Evolutionary conservation across 1,140 invertebrate species (phyloP), one percentile per base, ranked within the genome.

Genomic region (Leptinotarsa texana): DNA sequence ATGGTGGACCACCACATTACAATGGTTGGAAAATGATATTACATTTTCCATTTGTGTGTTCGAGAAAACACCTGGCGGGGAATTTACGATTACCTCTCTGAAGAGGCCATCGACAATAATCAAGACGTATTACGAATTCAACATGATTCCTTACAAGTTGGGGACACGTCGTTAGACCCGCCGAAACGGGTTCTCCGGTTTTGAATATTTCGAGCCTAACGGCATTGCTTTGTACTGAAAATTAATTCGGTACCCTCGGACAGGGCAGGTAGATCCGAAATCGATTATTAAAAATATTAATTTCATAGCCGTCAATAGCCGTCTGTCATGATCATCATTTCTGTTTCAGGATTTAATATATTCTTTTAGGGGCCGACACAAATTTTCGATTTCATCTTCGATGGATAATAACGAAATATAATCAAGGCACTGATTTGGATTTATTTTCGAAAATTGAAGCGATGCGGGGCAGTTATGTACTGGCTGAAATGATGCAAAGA

Each of bases 251-350:
- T 48, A 22, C 47, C 24, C 15, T 49, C 62, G 24, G 71, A 72
- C 71, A 57, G 61, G 4, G 27, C 71, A 76, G 68, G 61, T 71
- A 72, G 73, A 73, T 65, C 78, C 73, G 22, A 77, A 79, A 79
- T 79, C 78, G 78, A 79, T 79, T 79, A 79, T 79, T 79, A 77
- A 79, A 77, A 79, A 79, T 79, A 79, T 79, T 79, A 79, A 79
- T 79, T 76, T 75, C 75, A 71, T 77, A 77, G 73, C 78, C 75
- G 75, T 79, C 78, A 79, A 74, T 79, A 77, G 61, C 73, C 69
- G 73, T 77, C 74, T 75, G 76, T 72, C 71, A 75, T 75, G 73
- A 77, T 51, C 69, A 57, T 70, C 69, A 70, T 70, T 70, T 70
- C 47, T 24, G 69, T 70, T 77, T 74, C 69, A 74, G 68, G 72